Percentiles rank a stretch among this genome's conserved stretches.
Evolutionary conservation across 2,113 vertebrate genomes (phyloP).

Genomic region (Vulpes ferrilata): DNA sequence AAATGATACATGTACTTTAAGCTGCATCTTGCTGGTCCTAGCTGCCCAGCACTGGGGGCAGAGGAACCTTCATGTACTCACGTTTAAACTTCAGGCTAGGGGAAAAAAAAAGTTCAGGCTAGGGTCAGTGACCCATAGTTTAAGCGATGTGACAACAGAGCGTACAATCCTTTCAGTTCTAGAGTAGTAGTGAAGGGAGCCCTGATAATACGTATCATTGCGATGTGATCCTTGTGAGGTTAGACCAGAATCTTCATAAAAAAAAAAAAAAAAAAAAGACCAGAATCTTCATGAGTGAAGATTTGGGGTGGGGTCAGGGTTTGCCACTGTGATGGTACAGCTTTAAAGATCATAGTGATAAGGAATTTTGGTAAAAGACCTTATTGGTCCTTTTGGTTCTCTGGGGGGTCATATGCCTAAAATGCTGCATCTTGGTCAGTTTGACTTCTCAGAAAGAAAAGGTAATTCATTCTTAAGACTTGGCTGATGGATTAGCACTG

Average conservation of each 20-base stretch:
- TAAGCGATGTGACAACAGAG: neutral
- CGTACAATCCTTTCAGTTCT: neutral
- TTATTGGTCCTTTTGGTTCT: neutral
- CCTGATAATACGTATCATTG: neutral
- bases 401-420: neutral
- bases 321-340: neutral
- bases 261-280: too few relatives aligned
- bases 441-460: slow-evolving; percentile 17
- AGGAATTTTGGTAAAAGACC: neutral
- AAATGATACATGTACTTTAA: neutral
- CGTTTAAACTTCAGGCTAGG: neutral
- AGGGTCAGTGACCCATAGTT: neutral
- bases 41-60: neutral
- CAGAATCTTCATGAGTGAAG: neutral
- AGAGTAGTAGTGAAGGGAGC: neutral
- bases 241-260: neutral
- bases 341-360: neutral
- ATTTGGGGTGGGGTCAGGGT: neutral
- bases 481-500: neutral
- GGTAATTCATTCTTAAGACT: neutral
- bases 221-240: neutral
- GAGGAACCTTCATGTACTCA: neutral
- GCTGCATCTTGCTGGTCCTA: neutral
- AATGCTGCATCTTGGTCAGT: neutral
- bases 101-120: neutral